These are phyloP conservation scores for Myiotriccus ornatus DNA, from an alignment of 2,797 vertebrate genomes.

Conservation along the genomic window DNA sequence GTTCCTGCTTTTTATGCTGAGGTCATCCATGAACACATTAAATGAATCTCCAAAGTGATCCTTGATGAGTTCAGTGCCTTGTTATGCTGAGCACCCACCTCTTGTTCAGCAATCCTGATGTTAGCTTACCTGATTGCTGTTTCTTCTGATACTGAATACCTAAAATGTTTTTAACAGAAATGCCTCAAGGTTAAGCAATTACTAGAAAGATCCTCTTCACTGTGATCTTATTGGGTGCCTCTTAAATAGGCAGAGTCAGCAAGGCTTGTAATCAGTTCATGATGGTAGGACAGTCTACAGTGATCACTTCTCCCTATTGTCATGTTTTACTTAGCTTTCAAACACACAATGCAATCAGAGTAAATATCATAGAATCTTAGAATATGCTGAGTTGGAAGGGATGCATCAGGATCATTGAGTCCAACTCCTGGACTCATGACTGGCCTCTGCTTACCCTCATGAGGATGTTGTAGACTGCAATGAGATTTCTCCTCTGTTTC, in stretches of 20 bases:
- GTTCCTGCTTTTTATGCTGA: background rate
- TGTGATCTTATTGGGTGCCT: rapidly evolving
- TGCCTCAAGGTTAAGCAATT: background rate
- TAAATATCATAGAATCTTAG: background rate
- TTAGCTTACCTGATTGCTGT: background rate
- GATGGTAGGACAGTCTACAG: background rate
- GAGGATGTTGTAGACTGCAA: rapidly evolving
- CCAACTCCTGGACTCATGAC: background rate
- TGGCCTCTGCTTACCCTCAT: no score
- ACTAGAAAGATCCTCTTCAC: background rate
- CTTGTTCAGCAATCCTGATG: background rate
- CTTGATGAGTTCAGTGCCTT: background rate
- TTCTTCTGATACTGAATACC: background rate
- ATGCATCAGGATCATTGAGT: background rate
- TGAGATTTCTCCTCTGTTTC: background rate
- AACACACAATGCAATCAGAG: background rate
- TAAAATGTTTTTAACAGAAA: background rate
- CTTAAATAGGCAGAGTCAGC: background rate
- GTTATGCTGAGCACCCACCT: background rate
- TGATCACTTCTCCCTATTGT: background rate
- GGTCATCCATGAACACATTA: background rate
- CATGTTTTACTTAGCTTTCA: background rate
- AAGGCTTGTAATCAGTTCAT: background rate
- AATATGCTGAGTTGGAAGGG: background rate
- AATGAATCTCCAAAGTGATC: background rate